Evolutionary conservation across 2,797 vertebrate species (phyloP), one percentile per base, ranked within the genome.

Genomic region (Pseudopleuronectes americanus): DNA sequence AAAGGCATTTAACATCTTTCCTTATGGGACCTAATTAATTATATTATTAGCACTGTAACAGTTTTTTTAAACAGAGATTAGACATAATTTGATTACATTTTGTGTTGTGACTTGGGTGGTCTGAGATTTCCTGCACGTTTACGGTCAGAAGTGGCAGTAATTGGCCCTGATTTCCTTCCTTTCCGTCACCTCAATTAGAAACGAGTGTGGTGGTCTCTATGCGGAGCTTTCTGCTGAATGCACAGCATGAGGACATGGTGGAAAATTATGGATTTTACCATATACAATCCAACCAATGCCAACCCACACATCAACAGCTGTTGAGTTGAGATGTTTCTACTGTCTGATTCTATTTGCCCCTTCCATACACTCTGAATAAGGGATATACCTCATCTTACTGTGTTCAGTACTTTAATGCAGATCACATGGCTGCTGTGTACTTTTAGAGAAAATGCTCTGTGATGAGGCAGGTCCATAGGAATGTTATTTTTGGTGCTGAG

Each of bases 91-190:
- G 2, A 31, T 53, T 21, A 1, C 4, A 43, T 65, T 62, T 17
- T 69, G 21, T 66, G 70, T 81, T 77, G 58, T 69, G 51, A 61
- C 58, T 74, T 88, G 81, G 81, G 86, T 89, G 92, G 89, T 89
- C 87, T 76, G 55, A 59, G n/a, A 81, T 80, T 91, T 88, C 88
- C 79, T 76, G 66, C 53, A 33, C 71, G 56, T 73, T 72, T 58
- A 73, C 77, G 73, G 60, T 71, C 17, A 72, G 54, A 81, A 74
- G 77, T 78, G 65, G 33, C 65, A 58, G 72, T 54, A 73, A 88
- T 80, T 56, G 57, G 47, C 22, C 26, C 31, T 26, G 57, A 71
- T 86, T 88, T 88, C 87, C 88, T 87, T 76, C 55, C 49, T 36
- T 60, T 77, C 55, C 64, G 2, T 74, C 38, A 21, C 33, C 51